A percentile compares a stretch with the other conserved stretches of the same genome.
Evolutionary conservation across 2,888 invertebrate genomes (phyloP).

Genomic region (Lymantria monacha): DNA sequence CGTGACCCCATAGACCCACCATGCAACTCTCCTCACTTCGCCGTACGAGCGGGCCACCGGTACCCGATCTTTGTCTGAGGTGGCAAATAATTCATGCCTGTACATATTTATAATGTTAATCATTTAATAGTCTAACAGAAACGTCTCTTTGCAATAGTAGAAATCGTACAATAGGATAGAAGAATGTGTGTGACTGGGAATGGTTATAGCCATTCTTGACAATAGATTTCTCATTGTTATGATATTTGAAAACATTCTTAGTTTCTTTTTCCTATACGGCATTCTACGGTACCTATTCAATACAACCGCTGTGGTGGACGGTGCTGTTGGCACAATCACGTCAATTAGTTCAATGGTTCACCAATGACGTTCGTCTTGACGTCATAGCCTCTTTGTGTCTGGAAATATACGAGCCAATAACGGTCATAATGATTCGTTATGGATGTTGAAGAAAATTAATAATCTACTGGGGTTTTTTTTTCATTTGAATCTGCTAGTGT

Average conservation of each 20-base stretch:
- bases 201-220: neutral
- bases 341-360: constrained; percentile 72
- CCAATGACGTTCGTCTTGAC: constrained; percentile 69
- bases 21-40: no score
- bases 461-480: no score
- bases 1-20: no score
- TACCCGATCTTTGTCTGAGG: no score
- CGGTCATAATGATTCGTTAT: constrained; percentile 54
- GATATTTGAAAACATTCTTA: neutral
- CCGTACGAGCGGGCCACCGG: no score
- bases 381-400: constrained; percentile 67
- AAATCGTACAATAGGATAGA: neutral
- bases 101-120: no score
- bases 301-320: constrained; percentile 25
- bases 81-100: no score
- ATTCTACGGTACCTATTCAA: neutral
- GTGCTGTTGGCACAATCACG: constrained; percentile 58
- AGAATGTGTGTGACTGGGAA: neutral
- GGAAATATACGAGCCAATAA: constrained; percentile 52
- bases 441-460: constrained; percentile 22
- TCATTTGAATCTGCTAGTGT: no score
- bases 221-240: neutral
- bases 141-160: no score
- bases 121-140: no score
- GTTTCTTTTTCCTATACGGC: neutral